These are phyloP conservation scores for Ceratitis capitata DNA, from an alignment of 1,140 invertebrate genomes.

Conservation along the genomic window DNA sequence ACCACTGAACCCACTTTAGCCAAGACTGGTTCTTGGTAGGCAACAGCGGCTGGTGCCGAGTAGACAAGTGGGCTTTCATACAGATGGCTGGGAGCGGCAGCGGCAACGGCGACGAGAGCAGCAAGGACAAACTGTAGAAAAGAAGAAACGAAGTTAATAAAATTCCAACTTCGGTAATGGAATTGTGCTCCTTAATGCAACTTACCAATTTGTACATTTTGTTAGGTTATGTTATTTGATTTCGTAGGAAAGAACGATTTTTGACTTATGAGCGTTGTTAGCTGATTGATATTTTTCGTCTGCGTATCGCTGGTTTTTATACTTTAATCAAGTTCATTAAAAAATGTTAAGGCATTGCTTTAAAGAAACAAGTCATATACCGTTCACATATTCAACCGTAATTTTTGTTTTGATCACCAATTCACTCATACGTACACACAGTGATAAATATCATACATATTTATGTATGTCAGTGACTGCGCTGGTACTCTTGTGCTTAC, in stretches of 20 bases:
- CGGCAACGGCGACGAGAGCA: conserved; percentile 70
- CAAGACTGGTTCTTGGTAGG: conserved; percentile 54
- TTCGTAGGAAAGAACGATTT: conserved; percentile 41
- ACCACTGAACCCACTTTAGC: conserved; percentile 57
- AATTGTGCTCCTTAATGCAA: background rate
- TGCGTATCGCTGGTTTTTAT: background rate
- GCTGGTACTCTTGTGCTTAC: too few species aligned
- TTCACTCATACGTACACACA: too few species aligned
- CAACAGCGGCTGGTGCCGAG: conserved; percentile 53
- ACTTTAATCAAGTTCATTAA: too few species aligned
- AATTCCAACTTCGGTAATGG: background rate
- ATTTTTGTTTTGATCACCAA: too few species aligned
- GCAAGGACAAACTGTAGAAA: conserved; percentile 70
- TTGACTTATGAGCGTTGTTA: conserved; percentile 38
- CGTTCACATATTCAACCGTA: too few species aligned
- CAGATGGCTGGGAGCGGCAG: conserved; percentile 68
- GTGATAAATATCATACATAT: too few species aligned
- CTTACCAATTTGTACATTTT: conserved; percentile 67
- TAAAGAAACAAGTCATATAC: too few species aligned
- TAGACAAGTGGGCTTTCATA: conserved; percentile 59
- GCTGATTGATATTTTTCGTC: conserved; percentile 31
- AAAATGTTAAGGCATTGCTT: too few species aligned
- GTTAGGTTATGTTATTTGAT: conserved; percentile 44
- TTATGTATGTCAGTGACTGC: too few species aligned
- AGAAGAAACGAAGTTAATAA: background rate